Evolutionary conservation across 2,797 vertebrate species (phyloP), one percentile per base, ranked within the genome.

Genomic region (Acrossocheilus wenchowensis): DNA sequence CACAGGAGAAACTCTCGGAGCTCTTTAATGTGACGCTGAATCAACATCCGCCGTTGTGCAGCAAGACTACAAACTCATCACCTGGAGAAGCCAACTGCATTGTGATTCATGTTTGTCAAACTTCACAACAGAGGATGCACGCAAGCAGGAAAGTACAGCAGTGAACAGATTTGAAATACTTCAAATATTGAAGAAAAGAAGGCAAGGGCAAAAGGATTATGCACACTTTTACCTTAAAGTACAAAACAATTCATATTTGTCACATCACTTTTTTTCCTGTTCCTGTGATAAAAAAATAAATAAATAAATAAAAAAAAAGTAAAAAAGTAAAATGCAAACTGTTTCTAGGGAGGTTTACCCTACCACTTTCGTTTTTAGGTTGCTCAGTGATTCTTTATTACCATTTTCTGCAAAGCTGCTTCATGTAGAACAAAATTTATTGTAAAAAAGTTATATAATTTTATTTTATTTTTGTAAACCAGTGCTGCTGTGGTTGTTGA

Each of bases 11-110:
- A 57, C 41, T 75, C 78, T 75, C 45, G 15, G 21, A 85, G 72
- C 62, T 77, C 45, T 78, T 78, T 84, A 41, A 78, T 78, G 57
- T 78, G 45, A 78, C 9, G 30, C 19, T 48, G 57, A 48, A 84
- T 68, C 73, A 82, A 82, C 68, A 68, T 52, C 45, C 39, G 12
- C 26, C 8, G 60, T 21, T 78, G 73, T 68, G 60, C 75, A 77
- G 43, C 82, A 39, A 39, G 54, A 34, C 72, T 83, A 39, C 72
- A 75, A n/a, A 66, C 60, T 80, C 57, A 19, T 80, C 72, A 77
- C 57, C 72, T 26, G 72, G 43, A 83, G 72, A 83, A 62, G 81
- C 19, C 71, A 10, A 36, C 23, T 39, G 14, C 5, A 52, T 68
- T 84, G 64, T n/a, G 2, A 77, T 68, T 39, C 14, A 14, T 50